Evolutionary conservation across 2,888 invertebrate genomes (phyloP).

Genomic region (Heteromurus nitidus): DNA sequence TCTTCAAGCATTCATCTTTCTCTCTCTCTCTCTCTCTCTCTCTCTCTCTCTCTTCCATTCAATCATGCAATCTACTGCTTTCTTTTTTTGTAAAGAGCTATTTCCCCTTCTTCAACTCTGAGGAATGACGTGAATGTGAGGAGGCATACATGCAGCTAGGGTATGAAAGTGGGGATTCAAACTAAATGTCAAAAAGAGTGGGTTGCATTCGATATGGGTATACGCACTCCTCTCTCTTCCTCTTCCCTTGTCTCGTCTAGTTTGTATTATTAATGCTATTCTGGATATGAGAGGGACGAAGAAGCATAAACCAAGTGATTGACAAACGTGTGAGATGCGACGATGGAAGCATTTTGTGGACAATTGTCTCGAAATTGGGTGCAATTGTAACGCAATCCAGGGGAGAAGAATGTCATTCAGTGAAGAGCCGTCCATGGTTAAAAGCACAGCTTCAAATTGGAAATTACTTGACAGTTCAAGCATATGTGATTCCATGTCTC

Average conservation of each 20-base stretch:
- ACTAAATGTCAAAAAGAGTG: no score
- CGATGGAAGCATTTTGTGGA: conserved; percentile 39
- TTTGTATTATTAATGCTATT: conserved; percentile 31
- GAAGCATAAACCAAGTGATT: conserved; percentile 35
- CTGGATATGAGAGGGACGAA: conserved; percentile 17
- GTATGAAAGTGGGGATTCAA: no score
- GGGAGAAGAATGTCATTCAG: conserved; percentile 34
- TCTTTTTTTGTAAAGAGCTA: conserved; percentile 24
- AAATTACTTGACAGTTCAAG: conserved; percentile 9
- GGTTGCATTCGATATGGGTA: no score
- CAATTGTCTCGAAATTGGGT: conserved; percentile 52
- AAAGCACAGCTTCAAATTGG: background rate
- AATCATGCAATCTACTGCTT: conserved; percentile 24
- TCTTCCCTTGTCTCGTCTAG: background rate
- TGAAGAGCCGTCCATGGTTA: conserved; percentile 7
- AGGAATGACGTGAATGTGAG: conserved; percentile 11
- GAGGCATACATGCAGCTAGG: conserved; percentile 22
- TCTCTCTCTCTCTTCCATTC: conserved; percentile 21
- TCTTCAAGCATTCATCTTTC: background rate
- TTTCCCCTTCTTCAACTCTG: conserved; percentile 31
- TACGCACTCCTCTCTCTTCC: no score
- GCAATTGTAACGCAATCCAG: conserved; percentile 22
- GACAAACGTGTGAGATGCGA: conserved; percentile 49
- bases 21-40: conserved; percentile 19
- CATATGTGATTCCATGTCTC: background rate